Base-by-base conservation (phyloP, 2,888 invertebrate genomes). In the Volucella inanis region DNA sequence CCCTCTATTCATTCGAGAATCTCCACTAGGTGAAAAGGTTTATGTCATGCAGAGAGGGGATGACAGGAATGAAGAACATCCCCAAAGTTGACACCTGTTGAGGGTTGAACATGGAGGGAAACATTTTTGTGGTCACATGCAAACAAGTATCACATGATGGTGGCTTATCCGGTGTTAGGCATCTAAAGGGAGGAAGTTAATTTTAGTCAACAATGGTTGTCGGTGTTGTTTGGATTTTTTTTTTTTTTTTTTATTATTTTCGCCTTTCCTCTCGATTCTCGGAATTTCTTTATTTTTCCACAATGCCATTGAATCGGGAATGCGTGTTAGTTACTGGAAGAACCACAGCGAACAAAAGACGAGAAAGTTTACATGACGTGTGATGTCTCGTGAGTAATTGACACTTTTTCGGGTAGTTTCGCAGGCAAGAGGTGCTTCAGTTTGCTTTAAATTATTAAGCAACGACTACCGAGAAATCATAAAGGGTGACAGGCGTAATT, bases 131-230 rank as follows among this genome's bases (percentile, higher is more conserved):
- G 74, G 55, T 47, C 18, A 45, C 54, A 31, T 31, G n/a, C 39
- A 49, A 74, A 74, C 74, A 74, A 12, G 74, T 64, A 47, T 64
- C 61, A 55, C 50, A 74, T 64, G 52, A 64, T 64, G 38, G 54
- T 22, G 54, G 54, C 43, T 47, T 39, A 31, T 54, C 38, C 22
- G 54, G 54, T 31, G 9, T 9, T 54, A 14, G 18, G 18, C 61
- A 43, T 12, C 52, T 31, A 52, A 39, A 39, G 11, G 12, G 31
- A 31, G 31, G 31, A 31, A 31, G 31, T 31, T 31, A 31, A 31
- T 31, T 31, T 31, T 31, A 31, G 31, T 31, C 31, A 31, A 31
- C 31, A 31, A 31, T 31, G 31, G 31, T 31, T 31, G 31, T 31
- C 31, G 31, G 31, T 31, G 6, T 31, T 31, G 31, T 31, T 22